Evolutionary conservation across 2,888 invertebrate genomes (phyloP), one percentile per base, ranked within the genome.

Genomic region (Geotrupes spiniger): DNA sequence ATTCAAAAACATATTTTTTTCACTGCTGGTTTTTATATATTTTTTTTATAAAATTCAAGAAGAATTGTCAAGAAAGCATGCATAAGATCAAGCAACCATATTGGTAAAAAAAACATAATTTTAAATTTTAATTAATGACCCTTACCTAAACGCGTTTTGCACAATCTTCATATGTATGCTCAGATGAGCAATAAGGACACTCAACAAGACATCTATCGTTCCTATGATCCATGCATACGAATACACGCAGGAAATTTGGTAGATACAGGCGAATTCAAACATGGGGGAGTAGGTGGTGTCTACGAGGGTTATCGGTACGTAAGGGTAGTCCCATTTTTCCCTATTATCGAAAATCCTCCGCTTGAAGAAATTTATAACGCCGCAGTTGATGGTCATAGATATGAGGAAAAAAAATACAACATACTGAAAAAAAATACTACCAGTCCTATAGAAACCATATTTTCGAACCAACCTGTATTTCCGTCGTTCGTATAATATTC

Each of bases 91-190:
- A n/a, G n/a, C n/a, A n/a, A n/a, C n/a, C n/a, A n/a, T n/a, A n/a
- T n/a, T n/a, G n/a, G n/a, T n/a, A n/a, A n/a, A n/a, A n/a, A n/a
- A n/a, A n/a, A n/a, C n/a, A n/a, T n/a, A n/a, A n/a, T n/a, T n/a
- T n/a, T n/a, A n/a, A n/a, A 21, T 21, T 21, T 21, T 4, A 21
- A 21, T 4, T 4, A 21, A 6, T 21, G 4, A 21, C 21, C 4
- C 6, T 21, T 6, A 49, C 49, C 36, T 50, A 29, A 57, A 54
- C n/a, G 52, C 52, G 26, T 54, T 53, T 11, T 45, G 49, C 28
- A 57, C 16, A 38, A 57, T 52, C 36, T 46, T 49, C 39, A 57
- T 47, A 37, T 57, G 57, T 2, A 53, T 37, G 26, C 54, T 54
- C 8, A 57, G 45, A n/a, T 57, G 57, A 1, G 57, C 57, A 39